Base-by-base conservation (phyloP, 1,140 invertebrate genomes). In the Heliconius hewitsoni region DNA sequence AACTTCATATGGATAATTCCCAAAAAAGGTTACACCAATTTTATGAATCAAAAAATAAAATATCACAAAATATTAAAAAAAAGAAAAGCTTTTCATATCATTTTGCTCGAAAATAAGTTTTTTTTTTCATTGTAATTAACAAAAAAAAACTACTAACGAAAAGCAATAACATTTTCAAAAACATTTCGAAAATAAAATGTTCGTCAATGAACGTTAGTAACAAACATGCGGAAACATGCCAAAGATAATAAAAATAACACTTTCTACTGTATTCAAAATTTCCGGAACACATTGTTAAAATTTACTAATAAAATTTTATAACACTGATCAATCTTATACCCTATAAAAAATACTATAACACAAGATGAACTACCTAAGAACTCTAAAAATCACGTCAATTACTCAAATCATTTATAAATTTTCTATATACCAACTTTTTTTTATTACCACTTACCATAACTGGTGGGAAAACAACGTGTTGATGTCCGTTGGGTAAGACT, bases 401-500 rank as follows among this genome's bases (percentile, higher is more conserved):
- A 66, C 27, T 13, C 13, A 66, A 66, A 13, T 18, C 27, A 30
- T 30, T 66, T 27, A 27, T 16, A 16, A 66, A 66, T 30, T 16
- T 30, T 23, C 1, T 66, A 30, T 66, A 30, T 66, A 66, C 11
- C 27, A 30, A 66, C 60, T 66, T 66, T 27, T 3, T 66, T 66
- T 66, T 66, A 27, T 66, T 66, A 37, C 18, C 71, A 83, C 84
- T 87, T 71, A 94, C 92, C 92, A 94, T 94, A 52, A 87, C 89
- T 2, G 86, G 81, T 9, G 87, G 86, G 34, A 91, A 91, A 55
- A 83, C 84, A 30, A 90, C 88, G 75, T 90, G 88, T 71, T 89
- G 91, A 81, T 91, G 90, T 0, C 90, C 90, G 85, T 93, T 91
- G 72, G 89, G 87, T 52, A 91, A 57, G 71, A 83, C 86, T 23